A percentile compares a stretch with the other conserved stretches of the same genome.
Conservation (phyloP, 2,113 vertebrate species). For the Mustelus asterias region DNA sequence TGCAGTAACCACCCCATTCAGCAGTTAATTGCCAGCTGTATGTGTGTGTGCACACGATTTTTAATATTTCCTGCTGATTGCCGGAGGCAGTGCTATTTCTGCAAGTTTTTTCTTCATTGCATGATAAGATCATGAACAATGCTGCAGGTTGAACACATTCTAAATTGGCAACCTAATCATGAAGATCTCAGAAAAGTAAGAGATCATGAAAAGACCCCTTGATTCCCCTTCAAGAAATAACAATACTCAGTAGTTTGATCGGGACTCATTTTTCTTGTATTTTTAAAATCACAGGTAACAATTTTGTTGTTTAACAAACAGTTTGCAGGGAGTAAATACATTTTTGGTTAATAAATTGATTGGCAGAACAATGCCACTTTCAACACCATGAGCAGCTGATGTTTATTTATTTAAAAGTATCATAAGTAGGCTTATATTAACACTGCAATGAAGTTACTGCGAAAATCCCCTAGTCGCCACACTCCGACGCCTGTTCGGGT, state of each 20-base stretch:
- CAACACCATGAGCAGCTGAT: not conserved
- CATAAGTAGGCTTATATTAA: too few species aligned
- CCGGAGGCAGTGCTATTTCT: not conserved
- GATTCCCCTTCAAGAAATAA: not conserved
- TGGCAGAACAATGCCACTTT: not conserved
- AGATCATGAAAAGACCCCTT: not conserved
- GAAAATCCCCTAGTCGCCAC: too few species aligned
- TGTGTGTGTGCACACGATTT: not conserved
- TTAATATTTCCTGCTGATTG: constrained; percentile 8
- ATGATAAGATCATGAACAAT: not conserved
- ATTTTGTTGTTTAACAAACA: not conserved
- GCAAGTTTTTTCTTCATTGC: not conserved
- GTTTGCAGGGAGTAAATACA: not conserved
- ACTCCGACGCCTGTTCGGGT: too few species aligned
- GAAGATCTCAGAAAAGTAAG: not conserved
- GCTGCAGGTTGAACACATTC: not conserved
- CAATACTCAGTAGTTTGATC: not conserved
- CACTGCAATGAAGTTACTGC: too few species aligned
- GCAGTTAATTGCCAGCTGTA: not conserved
- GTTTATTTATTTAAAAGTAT: not conserved
- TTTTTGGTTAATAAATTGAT: not conserved
- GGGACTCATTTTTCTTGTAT: not conserved
- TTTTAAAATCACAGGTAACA: not conserved
- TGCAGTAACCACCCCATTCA: not conserved
- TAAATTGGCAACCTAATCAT: constrained; percentile 1